Percentiles rank a stretch among this genome's conserved stretches.
These are phyloP conservation scores for Hyles lineata DNA, from an alignment of 2,888 invertebrate genomes.

Conservation along the genomic window DNA sequence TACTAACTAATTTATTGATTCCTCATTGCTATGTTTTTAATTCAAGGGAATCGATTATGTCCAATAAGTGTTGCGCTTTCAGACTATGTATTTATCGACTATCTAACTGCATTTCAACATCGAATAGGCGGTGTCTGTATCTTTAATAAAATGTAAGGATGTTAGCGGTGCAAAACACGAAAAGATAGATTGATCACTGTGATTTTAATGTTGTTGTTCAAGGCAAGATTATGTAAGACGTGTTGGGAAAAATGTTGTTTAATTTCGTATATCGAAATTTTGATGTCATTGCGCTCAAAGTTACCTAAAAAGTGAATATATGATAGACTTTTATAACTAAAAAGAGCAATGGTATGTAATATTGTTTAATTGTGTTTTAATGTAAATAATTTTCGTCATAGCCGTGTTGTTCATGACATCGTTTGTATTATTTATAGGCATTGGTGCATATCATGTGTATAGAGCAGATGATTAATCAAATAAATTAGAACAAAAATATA, in stretches of 20 bases:
- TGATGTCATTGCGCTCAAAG: constrained; percentile 60
- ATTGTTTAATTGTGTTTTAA: constrained; percentile 57
- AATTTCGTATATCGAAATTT: constrained; percentile 47
- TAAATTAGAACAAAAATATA: constrained; percentile 82
- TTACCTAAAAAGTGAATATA: constrained; percentile 51
- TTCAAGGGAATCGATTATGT: neutral
- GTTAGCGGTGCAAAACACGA: constrained; percentile 54
- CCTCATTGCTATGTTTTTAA: neutral
- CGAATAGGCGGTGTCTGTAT: constrained; percentile 41
- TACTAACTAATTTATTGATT: neutral
- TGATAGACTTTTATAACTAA: constrained; percentile 61
- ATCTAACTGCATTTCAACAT: constrained; percentile 23
- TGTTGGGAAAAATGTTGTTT: constrained; percentile 46
- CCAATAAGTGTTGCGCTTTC: neutral
- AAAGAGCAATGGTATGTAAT: constrained; percentile 66
- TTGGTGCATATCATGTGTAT: constrained; percentile 86
- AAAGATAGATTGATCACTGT: constrained; percentile 64
- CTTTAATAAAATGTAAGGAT: constrained; percentile 48
- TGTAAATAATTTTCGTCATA: constrained; percentile 74
- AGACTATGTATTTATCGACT: constrained; percentile 14
- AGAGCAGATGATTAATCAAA: constrained; percentile 84
- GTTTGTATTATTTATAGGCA: constrained; percentile 84
- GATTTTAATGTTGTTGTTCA: constrained; percentile 69
- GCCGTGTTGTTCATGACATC: constrained; percentile 69
- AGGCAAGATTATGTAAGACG: constrained; percentile 49